A percentile compares a stretch with the other conserved stretches of the same genome.
Evolutionary conservation across 2,113 vertebrate species (phyloP).

Genomic region (Macquaria ambigua): DNA sequence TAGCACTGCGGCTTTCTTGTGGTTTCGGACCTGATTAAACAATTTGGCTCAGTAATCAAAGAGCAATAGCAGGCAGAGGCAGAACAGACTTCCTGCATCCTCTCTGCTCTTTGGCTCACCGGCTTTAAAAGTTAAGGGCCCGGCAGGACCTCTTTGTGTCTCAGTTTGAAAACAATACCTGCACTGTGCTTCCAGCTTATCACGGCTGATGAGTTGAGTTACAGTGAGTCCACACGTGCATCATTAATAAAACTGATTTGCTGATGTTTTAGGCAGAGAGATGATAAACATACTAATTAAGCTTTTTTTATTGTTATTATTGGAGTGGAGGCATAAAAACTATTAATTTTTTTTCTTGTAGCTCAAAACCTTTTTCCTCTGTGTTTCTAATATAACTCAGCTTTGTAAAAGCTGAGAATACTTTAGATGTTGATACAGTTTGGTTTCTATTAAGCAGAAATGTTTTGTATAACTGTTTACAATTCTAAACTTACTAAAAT

Average conservation of each 20-base stretch:
- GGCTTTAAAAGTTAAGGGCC: constrained; percentile 62
- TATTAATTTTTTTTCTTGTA: not conserved
- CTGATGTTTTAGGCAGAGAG: not conserved
- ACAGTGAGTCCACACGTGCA: not conserved
- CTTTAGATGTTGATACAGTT: constrained; percentile 16
- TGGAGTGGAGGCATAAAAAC: not conserved
- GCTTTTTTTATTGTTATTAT: not conserved
- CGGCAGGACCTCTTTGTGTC: constrained; percentile 62
- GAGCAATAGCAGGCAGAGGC: constrained; percentile 57
- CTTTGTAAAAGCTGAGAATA: constrained; percentile 23
- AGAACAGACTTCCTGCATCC: constrained; percentile 76
- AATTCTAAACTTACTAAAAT: not conserved
- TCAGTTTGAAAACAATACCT: constrained; percentile 71
- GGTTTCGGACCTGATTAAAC: constrained; percentile 79
- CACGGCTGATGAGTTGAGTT: constrained; percentile 57
- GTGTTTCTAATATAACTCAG: not conserved
- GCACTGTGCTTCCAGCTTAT: constrained; percentile 58
- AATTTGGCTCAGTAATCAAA: constrained; percentile 80
- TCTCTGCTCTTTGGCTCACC: constrained; percentile 42
- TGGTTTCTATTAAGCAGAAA: constrained; percentile 24
- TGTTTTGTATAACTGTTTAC: not conserved
- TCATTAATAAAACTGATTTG: constrained; percentile 8
- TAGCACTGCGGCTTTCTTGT: constrained; percentile 70
- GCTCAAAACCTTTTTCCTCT: not conserved
- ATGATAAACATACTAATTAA: not conserved